phyloP scores from a whole-genome alignment of 1,140 invertebrate species.

The Rhizoglyphus robini region DNA sequence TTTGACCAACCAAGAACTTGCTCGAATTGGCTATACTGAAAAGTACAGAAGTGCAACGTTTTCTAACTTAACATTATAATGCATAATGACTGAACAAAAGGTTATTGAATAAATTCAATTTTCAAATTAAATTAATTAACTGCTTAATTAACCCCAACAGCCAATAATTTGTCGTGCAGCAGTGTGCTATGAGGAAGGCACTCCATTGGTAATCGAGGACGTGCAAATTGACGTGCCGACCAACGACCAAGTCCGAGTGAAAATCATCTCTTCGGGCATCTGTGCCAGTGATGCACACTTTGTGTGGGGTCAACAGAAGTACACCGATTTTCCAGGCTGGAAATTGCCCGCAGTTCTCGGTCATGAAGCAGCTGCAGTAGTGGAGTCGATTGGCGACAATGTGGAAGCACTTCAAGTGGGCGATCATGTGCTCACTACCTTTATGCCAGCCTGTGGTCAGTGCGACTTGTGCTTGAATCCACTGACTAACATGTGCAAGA shows the following conservation, averaged over 20 bases:
- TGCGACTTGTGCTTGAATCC: neutral
- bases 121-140: neutral
- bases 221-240: constrained; percentile 41
- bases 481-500: neutral
- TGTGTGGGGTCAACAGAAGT: constrained; percentile 13
- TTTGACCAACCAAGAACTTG: no score
- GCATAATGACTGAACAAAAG: no score
- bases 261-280: constrained; percentile 22
- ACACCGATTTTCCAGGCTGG: neutral
- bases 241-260: constrained; percentile 40
- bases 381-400: constrained; percentile 83
- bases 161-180: constrained; percentile 24
- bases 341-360: constrained; percentile 81
- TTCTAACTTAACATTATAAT: no score
- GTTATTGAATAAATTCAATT: neutral
- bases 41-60: no score
- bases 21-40: no score
- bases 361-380: constrained; percentile 87
- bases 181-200: constrained; percentile 21
- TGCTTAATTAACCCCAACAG: no score
- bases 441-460: neutral
- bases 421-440: neutral
- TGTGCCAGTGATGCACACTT: no score
- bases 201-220: constrained; percentile 38
- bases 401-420: constrained; percentile 39